Percentiles rank a stretch among this genome's conserved stretches.
These are phyloP conservation scores for Daubentonia madagascariensis DNA, from an alignment of 2,113 vertebrate genomes.

Conservation along the genomic window DNA sequence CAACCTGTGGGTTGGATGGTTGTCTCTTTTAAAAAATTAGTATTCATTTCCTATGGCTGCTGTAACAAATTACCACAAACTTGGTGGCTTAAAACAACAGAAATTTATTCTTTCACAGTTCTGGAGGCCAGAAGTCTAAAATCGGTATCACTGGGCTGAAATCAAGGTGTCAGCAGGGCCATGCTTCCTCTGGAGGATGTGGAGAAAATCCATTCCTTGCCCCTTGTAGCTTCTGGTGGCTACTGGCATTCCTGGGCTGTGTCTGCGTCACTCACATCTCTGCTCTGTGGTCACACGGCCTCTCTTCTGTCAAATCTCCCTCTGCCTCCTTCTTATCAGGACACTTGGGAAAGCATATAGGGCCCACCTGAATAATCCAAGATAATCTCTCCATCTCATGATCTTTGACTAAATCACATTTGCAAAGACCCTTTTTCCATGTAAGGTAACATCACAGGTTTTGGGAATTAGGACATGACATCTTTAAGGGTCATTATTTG, in stretches of 20 bases:
- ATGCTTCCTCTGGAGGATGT: accelerated
- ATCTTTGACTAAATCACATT: background rate
- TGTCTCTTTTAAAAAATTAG: background rate
- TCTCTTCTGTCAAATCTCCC: background rate
- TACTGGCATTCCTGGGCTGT: background rate
- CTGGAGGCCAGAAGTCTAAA: background rate
- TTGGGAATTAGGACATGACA: background rate
- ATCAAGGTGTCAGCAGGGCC: background rate
- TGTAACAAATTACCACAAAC: background rate
- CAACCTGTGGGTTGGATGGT: background rate
- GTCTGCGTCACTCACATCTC: background rate
- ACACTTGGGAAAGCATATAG: background rate
- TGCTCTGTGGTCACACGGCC: background rate
- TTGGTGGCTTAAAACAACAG: background rate
- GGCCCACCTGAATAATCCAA: background rate
- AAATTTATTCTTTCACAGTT: background rate
- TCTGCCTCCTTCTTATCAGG: background rate
- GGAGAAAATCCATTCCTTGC: background rate
- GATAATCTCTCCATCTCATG: background rate
- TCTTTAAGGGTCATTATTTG: background rate
- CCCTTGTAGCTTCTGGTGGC: background rate
- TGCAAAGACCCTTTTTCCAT: background rate
- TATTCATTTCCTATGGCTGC: background rate
- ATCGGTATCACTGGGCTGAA: background rate
- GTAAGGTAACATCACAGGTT: too few relatives aligned